Base-by-base conservation (phyloP, 1,140 invertebrate genomes). In the Drosophila willistoni region DNA sequence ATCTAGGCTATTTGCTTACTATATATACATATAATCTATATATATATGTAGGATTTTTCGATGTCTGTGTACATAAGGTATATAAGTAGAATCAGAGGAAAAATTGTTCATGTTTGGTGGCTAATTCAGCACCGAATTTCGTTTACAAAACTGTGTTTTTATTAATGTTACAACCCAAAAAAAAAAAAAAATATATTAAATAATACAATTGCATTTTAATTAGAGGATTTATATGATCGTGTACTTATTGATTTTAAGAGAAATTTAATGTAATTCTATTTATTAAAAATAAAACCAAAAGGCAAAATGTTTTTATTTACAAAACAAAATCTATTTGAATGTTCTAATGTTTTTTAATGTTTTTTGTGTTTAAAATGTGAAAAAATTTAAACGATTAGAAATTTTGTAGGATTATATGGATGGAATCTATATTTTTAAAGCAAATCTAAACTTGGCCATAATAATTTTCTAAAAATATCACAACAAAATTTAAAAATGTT, bases 161-260 rank as follows among this genome's bases (percentile, higher is more conserved):
- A 77, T 47, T 25, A 73, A 54, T 73, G 70, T 47, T 77, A 64
- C 44, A 68, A 29, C 2, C 0, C 1, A 4, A 3, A 25, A 29
- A 29, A 29, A 7, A 7, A 29, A 29, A 29, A 25, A 25, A 1
- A 25, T 2, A 71, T 44, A 65, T 69, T 47, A 76, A 74, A 74
- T 64, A 57, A 39, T 68, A 70, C 72, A 62, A 71, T 61, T 73
- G 82, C 82, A 86, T 86, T 86, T 87, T 73, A 86, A 68, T 79
- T 79, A 68, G 44, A 73, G 41, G 66, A 64, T 68, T 70, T 71
- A 67, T 59, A 76, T 64, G 60, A 73, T 71, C 44, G 44, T 79
- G 79, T 87, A 87, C 72, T 79, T 87, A 83, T 79, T 86, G 79
- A 64, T 71, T 69, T 77, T 64, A 62, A 57, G 42, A 69, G 63